These are phyloP conservation scores for Pungitius pungitius DNA, from an alignment of 2,113 vertebrate species.

Conservation along the genomic window DNA sequence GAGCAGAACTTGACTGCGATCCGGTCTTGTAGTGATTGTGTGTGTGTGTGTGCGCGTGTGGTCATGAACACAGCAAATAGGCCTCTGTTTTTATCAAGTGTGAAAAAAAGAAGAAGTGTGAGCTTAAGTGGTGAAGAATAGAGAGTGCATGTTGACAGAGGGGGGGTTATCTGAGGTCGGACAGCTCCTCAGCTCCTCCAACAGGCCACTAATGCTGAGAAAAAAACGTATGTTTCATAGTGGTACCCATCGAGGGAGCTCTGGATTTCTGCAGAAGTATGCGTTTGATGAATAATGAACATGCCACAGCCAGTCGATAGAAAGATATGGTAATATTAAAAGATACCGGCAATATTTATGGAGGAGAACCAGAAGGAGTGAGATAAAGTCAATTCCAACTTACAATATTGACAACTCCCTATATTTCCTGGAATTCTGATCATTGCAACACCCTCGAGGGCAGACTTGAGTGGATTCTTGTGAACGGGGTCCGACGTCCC, in stretches of 20 bases:
- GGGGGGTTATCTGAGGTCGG: constrained; percentile 53
- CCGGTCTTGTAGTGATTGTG: constrained; percentile 11
- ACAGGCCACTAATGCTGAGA: background rate
- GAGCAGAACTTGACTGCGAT: constrained; percentile 34
- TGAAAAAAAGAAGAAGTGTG: constrained; percentile 52
- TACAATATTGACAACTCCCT: constrained; percentile 26
- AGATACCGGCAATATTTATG: background rate
- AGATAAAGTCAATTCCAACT: constrained; percentile 8
- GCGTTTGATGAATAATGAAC: background rate
- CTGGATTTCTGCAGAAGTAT: background rate
- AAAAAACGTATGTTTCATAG: background rate
- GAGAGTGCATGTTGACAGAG: constrained; percentile 59
- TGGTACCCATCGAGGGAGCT: background rate
- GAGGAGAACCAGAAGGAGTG: background rate
- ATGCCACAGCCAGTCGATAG: background rate
- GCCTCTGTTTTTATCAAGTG: constrained; percentile 34
- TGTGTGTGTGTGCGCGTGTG: background rate
- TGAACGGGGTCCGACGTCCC: constrained; percentile 3
- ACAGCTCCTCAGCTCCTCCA: constrained; percentile 13
- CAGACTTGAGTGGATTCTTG: background rate
- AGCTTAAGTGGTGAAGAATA: constrained; percentile 51
- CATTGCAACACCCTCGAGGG: constrained; percentile 19
- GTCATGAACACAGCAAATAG: constrained; percentile 9
- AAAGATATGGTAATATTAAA: too few relatives aligned
- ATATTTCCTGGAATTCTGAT: constrained; percentile 35